Conservation (phyloP, 2,797 vertebrate genomes). For the Menidia menidia region DNA sequence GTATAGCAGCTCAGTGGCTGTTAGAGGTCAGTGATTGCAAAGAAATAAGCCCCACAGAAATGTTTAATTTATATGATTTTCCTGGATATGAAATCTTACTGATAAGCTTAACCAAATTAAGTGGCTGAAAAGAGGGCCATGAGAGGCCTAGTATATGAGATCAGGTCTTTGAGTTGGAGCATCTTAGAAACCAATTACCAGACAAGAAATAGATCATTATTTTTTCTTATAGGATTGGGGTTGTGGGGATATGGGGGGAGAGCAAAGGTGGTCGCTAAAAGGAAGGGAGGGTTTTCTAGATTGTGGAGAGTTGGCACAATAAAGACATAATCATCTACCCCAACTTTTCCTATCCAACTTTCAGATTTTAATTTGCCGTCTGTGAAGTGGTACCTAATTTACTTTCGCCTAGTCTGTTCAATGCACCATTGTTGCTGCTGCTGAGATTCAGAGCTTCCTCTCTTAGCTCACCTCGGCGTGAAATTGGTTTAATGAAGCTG, state of each 20-base stretch:
- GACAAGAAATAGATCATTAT: constrained; percentile 89
- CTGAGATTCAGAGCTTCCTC: constrained; percentile 95
- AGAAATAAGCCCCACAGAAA: constrained; percentile 78
- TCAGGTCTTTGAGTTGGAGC: constrained; percentile 78
- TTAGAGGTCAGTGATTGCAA: constrained; percentile 65
- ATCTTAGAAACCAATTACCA: constrained; percentile 89
- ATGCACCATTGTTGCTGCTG: constrained; percentile 96
- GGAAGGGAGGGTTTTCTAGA: constrained; percentile 80
- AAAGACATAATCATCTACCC: constrained; percentile 89
- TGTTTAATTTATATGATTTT: constrained; percentile 85
- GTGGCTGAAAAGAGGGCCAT: constrained; percentile 78
- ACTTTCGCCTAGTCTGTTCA: constrained; percentile 98
- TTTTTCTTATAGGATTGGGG: constrained; percentile 78
- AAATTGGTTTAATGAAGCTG: constrained; percentile 99
- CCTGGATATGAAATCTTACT: constrained; percentile 81
- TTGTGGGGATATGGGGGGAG: constrained; percentile 58
- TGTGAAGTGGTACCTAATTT: constrained; percentile 99
- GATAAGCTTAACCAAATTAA: constrained; percentile 85
- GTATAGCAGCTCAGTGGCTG: constrained; percentile 58
- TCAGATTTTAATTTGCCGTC: constrained; percentile 92
- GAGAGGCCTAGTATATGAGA: constrained; percentile 79
- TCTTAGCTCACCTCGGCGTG: constrained; percentile 99
- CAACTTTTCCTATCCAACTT: constrained; percentile 89
- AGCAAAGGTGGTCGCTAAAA: constrained; percentile 83
- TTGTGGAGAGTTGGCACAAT: constrained; percentile 85